Conservation (phyloP, 1,140 invertebrate genomes). For the Drosophila sucinea region DNA sequence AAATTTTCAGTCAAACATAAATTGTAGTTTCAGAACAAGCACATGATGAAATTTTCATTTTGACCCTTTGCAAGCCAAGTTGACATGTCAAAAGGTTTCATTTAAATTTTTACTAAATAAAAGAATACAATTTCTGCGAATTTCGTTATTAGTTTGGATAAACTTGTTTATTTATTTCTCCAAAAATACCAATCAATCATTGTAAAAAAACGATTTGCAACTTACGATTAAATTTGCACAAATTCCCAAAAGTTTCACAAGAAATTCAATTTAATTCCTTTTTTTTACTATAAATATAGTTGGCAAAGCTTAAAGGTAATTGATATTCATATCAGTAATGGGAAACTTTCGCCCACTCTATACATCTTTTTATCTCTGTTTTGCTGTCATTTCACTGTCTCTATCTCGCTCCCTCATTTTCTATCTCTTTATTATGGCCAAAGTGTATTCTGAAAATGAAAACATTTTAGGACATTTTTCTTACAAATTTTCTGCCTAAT, state of each 20-base stretch:
- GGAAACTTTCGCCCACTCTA: conserved; percentile 2
- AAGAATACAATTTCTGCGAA: too few species aligned
- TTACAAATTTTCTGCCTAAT: neutral
- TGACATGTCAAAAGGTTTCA: too few species aligned
- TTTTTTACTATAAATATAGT: neutral
- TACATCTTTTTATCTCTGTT: neutral
- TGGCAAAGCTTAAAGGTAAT: neutral
- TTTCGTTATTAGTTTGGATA: too few species aligned
- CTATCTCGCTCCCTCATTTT: conserved; percentile 2
- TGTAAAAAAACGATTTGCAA: too few species aligned
- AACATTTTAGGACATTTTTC: conserved; percentile 11
- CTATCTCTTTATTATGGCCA: neutral
- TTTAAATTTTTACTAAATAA: too few species aligned
- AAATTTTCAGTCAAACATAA: too few species aligned
- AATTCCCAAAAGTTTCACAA: neutral
- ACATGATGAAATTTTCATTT: too few species aligned
- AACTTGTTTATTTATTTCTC: too few species aligned
- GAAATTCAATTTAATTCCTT: conserved; percentile 3
- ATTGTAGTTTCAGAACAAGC: too few species aligned
- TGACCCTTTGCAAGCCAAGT: too few species aligned
- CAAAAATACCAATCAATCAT: too few species aligned
- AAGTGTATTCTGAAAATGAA: conserved; percentile 14
- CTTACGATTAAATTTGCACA: too few species aligned
- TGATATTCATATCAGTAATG: conserved; percentile 29
- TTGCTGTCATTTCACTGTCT: neutral